Evolutionary conservation across 2,797 vertebrate species (phyloP), one percentile per base, ranked within the genome.

Genomic region (Cryptoblepharus egeriae): DNA sequence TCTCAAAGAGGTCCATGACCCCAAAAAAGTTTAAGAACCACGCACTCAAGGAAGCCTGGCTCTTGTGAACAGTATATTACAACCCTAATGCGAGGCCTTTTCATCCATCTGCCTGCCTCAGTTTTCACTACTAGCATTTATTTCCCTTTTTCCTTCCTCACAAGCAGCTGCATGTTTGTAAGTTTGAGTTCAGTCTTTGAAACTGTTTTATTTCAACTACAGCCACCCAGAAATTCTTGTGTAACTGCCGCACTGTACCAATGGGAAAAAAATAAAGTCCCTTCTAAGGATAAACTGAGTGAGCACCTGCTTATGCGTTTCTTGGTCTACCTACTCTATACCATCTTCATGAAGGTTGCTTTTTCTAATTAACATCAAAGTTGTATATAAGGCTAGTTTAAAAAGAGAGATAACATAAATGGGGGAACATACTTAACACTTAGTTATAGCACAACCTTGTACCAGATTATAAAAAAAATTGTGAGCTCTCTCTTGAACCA

Each of bases 101-200:
- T 78, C 64, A 68, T 26, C 35, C 71, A 75, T 24, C 10, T 32
- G 55, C 39, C 39, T 69, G 61, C 69, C 69, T 74, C 63, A 35
- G 57, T 69, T 74, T 70, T 28, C 69, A 35, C 42, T 69, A 75
- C 65, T 10, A 6, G 26, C 55, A 65, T 74, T 78, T 65, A 52
- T 73, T 77, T 74, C 42, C 77, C 57, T 60, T 85, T 77, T n/a
- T 82, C 71, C 28, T 63, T n/a, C 71, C 61, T 80, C 80, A 83
- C 61, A 57, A 82, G 71, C 88, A 90, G 89, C 88, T 90, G 92
- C 92, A 93, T 91, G 92, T 83, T 84, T 88, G 91, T 90, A 88
- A 90, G 91, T 90, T 84, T 86, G 90, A 86, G 90, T 89, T 82
- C 80, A 82, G 90, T 90, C 90, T 81, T 78, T 81, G 88, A 88